Evolutionary conservation across 2,888 invertebrate species (phyloP).

Genomic region (Trichopoda pennipes): DNA sequence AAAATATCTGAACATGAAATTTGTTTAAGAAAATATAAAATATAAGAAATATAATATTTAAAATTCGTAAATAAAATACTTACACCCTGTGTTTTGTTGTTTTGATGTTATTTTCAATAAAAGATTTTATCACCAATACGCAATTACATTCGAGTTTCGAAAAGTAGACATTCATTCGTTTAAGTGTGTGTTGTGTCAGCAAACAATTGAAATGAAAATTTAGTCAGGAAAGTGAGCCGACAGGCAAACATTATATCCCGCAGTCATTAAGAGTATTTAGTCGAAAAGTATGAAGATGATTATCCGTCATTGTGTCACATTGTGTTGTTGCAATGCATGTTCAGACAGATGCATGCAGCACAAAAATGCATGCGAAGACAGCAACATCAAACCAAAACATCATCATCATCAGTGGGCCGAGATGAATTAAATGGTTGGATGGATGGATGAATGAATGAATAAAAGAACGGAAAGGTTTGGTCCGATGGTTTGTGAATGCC

Average conservation of each 20-base stretch:
- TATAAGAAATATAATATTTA: neutral
- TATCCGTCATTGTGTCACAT: slow-evolving; percentile 68
- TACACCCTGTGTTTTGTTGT: slow-evolving; percentile 71
- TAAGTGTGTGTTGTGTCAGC: slow-evolving; percentile 7
- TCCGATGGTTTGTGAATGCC: slow-evolving; percentile 59
- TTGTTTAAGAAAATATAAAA: no score
- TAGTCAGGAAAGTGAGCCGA: neutral
- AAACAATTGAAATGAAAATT: slow-evolving; percentile 47
- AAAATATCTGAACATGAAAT: neutral
- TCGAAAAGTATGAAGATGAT: slow-evolving; percentile 60
- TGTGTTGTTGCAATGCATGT: slow-evolving; percentile 53
- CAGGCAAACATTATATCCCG: slow-evolving; percentile 55
- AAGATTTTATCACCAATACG: slow-evolving; percentile 7
- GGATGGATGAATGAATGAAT: slow-evolving; percentile 31
- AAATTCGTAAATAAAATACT: slow-evolving; percentile 68
- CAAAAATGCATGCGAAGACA: slow-evolving; percentile 42
- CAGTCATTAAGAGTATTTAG: slow-evolving; percentile 67
- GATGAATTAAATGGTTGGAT: slow-evolving; percentile 40
- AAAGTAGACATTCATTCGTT: slow-evolving; percentile 33
- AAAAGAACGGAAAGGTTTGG: slow-evolving; percentile 27
- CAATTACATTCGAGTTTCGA: slow-evolving; percentile 46
- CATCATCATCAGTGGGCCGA: slow-evolving; percentile 42
- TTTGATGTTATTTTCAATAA: slow-evolving; percentile 11
- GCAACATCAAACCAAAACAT: slow-evolving; percentile 28
- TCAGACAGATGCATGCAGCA: slow-evolving; percentile 17